phyloP scores from a whole-genome alignment of 2,113 vertebrate genomes.

The Triplophysa rosa region DNA sequence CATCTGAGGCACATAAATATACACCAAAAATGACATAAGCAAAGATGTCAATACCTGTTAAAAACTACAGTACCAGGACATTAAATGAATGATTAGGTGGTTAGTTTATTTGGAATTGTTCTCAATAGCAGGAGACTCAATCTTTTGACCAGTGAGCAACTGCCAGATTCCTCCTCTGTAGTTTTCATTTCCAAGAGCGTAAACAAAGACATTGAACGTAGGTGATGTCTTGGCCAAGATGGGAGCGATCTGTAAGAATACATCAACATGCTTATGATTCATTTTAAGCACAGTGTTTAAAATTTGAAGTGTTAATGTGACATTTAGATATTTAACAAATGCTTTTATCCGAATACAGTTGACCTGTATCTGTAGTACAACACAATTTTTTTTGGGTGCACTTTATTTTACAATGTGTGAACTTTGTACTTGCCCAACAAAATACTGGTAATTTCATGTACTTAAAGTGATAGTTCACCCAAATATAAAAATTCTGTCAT shows the following conservation, averaged over 20 bases:
- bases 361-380: too few relatives aligned
- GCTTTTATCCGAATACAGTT: too few relatives aligned
- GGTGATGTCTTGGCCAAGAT: constrained; percentile 89
- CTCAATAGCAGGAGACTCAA: constrained; percentile 78
- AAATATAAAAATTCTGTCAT: too few relatives aligned
- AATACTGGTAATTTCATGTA: too few relatives aligned
- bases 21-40: constrained; percentile 7
- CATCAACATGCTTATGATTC: neutral
- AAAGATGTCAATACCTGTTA: constrained; percentile 55
- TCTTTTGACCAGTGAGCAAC: constrained; percentile 85
- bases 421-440: too few relatives aligned
- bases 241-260: constrained; percentile 83
- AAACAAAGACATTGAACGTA: constrained; percentile 84
- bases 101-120: constrained; percentile 85
- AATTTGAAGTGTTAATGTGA: too few relatives aligned
- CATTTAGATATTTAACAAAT: too few relatives aligned
- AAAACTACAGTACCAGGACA: constrained; percentile 61
- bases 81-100: constrained; percentile 52
- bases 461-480: too few relatives aligned
- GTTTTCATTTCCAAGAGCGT: constrained; percentile 86
- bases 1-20: neutral
- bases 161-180: constrained; percentile 89
- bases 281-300: neutral
- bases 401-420: too few relatives aligned
- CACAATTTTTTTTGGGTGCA: too few relatives aligned